Conservation (phyloP, 1,140 invertebrate species). For the Drosophila bocki region DNA sequence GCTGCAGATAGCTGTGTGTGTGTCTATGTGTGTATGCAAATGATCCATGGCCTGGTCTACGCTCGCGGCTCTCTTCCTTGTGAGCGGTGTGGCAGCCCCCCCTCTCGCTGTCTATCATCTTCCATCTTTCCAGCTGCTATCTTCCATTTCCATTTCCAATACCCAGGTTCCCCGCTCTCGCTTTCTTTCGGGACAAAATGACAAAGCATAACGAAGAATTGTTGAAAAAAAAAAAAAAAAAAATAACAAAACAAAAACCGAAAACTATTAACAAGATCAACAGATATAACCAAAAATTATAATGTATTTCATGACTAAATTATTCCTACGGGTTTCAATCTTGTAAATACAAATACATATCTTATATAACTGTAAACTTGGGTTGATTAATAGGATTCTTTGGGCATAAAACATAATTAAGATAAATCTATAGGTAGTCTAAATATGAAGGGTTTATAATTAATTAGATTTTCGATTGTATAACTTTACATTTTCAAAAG, state of each 20-base stretch:
- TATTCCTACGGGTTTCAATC: not conserved
- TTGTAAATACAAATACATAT: not conserved
- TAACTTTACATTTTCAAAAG: too few species aligned
- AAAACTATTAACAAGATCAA: constrained; percentile 17
- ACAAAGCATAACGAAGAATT: constrained; percentile 27
- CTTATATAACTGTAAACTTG: constrained; percentile 5
- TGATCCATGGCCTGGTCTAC: constrained; percentile 25
- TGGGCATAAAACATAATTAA: not conserved
- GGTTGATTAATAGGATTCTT: not conserved
- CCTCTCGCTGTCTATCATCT: constrained; percentile 20
- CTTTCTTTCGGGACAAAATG: constrained; percentile 61
- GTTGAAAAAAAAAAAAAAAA: not conserved
- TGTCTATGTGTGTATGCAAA: not conserved
- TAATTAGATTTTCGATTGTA: too few species aligned
- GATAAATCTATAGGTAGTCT: not conserved
- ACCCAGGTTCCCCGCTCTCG: constrained; percentile 60
- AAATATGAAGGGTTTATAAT: not conserved
- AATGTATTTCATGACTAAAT: not conserved
- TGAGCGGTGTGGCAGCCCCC: constrained; percentile 13
- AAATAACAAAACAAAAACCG: not conserved
- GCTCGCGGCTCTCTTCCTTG: constrained; percentile 47
- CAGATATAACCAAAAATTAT: not conserved
- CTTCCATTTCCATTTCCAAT: constrained; percentile 29
- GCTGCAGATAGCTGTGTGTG: not conserved
- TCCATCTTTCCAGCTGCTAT: constrained; percentile 24